These are phyloP conservation scores for Caenorhabditis sp. DNA, from an alignment of 2,888 invertebrate species.

Conservation along the genomic window DNA sequence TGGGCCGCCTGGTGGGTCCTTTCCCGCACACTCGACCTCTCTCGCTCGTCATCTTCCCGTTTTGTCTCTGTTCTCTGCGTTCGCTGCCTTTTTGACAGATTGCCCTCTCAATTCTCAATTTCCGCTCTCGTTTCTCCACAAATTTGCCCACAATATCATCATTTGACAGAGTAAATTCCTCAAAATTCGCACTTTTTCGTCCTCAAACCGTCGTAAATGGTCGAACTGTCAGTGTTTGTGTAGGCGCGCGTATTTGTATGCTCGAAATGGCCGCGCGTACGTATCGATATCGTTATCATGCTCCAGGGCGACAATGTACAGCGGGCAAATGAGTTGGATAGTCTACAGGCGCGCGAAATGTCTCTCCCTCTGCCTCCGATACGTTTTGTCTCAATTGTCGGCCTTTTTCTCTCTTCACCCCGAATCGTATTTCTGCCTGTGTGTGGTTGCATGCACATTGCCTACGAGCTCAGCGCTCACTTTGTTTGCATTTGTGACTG, in stretches of 20 bases:
- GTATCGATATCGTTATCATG: slow-evolving; percentile 48
- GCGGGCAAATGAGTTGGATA: slow-evolving; percentile 38
- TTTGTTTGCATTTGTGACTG: slow-evolving; percentile 53
- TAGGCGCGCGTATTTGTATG: slow-evolving; percentile 33
- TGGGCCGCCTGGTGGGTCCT: too few relatives aligned
- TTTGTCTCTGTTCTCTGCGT: slow-evolving; percentile 16
- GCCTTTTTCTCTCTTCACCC: slow-evolving; percentile 26
- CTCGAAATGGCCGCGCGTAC: slow-evolving; percentile 18
- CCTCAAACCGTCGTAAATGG: slow-evolving; percentile 31
- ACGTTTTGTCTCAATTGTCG: slow-evolving; percentile 39
- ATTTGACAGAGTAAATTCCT: slow-evolving; percentile 8
- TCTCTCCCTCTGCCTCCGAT: slow-evolving; percentile 30
- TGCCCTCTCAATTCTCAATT: slow-evolving; percentile 4
- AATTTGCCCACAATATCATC: slow-evolving; percentile 8
- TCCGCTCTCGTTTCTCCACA: neutral
- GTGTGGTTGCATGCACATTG: slow-evolving; percentile 53
- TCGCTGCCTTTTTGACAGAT: slow-evolving; percentile 34
- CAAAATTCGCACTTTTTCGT: slow-evolving; percentile 3
- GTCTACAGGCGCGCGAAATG: slow-evolving; percentile 48
- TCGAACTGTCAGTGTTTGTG: slow-evolving; percentile 42
- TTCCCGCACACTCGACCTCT: slow-evolving; percentile 5
- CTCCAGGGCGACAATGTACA: slow-evolving; percentile 29
- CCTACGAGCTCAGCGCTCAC: slow-evolving; percentile 53
- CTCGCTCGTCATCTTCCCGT: neutral
- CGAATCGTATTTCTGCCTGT: slow-evolving; percentile 46